Evolutionary conservation across 1,140 invertebrate species (phyloP).

Genomic region (Coenobita brevimanus): DNA sequence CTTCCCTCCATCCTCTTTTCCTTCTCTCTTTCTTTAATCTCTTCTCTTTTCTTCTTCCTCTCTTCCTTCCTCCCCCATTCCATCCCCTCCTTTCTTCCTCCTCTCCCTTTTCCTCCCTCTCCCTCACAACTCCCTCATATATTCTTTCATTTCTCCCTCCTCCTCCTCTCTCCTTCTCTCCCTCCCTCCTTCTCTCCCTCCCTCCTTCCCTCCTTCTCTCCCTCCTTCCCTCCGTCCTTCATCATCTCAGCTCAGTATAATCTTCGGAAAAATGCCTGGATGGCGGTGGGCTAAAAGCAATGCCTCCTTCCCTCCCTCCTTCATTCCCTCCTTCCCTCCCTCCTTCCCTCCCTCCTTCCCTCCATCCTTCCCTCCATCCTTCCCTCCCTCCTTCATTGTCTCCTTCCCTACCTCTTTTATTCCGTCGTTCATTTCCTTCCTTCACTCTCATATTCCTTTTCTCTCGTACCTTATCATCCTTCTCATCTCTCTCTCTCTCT

Average conservation of each 20-base stretch:
- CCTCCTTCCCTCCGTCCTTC: background rate
- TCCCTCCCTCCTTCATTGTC: slow-evolving; percentile 53
- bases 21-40: background rate
- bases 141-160: background rate
- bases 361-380: too few relatives aligned
- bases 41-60: background rate
- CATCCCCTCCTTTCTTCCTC: background rate
- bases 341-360: background rate
- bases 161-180: background rate
- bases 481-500: too few relatives aligned
- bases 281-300: too few relatives aligned
- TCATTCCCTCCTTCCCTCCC: background rate
- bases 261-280: too few relatives aligned
- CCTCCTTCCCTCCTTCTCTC: background rate
- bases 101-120: background rate
- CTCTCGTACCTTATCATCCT: too few relatives aligned
- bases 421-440: too few relatives aligned
- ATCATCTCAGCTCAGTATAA: background rate
- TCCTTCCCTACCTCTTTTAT: too few relatives aligned
- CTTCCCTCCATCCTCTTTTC: background rate
- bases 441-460: too few relatives aligned
- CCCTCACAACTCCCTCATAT: background rate
- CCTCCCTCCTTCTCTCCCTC: background rate
- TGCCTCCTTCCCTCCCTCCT: background rate
- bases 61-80: background rate